phyloP scores from a whole-genome alignment of 2,797 vertebrate species.

The Scyliorhinus canicula region DNA sequence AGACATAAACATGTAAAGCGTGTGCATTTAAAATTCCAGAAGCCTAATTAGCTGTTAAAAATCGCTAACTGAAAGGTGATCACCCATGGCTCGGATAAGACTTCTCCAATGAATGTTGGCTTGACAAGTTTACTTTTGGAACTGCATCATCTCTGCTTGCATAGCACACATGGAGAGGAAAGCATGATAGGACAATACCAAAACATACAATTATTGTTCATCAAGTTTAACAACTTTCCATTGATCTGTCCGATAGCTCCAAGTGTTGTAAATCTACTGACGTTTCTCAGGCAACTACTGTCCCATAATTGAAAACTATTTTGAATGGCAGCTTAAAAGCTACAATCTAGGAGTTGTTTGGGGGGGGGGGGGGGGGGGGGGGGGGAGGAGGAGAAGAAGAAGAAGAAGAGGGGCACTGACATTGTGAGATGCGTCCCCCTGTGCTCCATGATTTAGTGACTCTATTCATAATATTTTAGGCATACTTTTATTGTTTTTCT shows the following conservation, averaged over 20 bases:
- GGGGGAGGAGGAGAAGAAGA: no score
- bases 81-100: not conserved
- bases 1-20: not conserved
- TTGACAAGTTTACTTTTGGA: not conserved
- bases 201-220: not conserved
- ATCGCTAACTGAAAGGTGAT: not conserved
- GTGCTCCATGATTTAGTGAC: no score
- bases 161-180: not conserved
- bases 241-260: not conserved
- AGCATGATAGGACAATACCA: not conserved
- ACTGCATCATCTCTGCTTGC: not conserved
- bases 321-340: not conserved
- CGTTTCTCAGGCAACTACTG: not conserved
- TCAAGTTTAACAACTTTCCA: not conserved
- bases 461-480: no score
- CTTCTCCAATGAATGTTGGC: not conserved
- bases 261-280: not conserved
- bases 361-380: no score
- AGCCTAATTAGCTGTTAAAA: not conserved
- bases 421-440: no score
- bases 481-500: no score
- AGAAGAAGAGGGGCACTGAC: no score
- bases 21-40: not conserved
- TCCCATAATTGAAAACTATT: not conserved
- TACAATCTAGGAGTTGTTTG: no score